Percentiles rank a stretch among this genome's conserved stretches.
phyloP scores from a whole-genome alignment of 2,888 invertebrate genomes.

The Nowickia ferox region DNA sequence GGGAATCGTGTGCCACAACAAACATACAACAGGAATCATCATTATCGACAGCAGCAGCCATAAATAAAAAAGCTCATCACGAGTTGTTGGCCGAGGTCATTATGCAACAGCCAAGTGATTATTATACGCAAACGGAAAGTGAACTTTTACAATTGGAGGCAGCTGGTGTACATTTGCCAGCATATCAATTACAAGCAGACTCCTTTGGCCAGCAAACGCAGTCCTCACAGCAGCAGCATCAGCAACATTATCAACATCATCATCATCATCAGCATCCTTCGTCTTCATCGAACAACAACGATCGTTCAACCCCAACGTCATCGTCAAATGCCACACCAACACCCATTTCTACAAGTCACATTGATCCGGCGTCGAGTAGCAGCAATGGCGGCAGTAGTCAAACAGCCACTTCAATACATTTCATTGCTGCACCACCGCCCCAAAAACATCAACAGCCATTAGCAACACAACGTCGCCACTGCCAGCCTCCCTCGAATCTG shows the following conservation, averaged over 20 bases:
- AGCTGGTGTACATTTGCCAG: conserved; percentile 74
- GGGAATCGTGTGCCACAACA: conserved; percentile 39
- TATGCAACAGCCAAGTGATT: conserved; percentile 80
- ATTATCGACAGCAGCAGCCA: conserved; percentile 48
- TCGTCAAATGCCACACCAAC: conserved; percentile 73
- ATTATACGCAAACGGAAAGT: conserved; percentile 82
- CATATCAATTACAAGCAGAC: conserved; percentile 74
- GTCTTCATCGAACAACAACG: conserved; percentile 68
- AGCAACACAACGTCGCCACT: conserved; percentile 76
- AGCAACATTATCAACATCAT: conserved; percentile 55
- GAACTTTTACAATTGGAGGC: conserved; percentile 81
- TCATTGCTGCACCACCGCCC: conserved; percentile 77
- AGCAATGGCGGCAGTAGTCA: conserved; percentile 76
- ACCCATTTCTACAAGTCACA: conserved; percentile 74
- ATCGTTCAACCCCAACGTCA: conserved; percentile 73
- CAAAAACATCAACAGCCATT: too few species aligned
- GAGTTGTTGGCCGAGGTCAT: conserved; percentile 75
- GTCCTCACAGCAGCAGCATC: conserved; percentile 68
- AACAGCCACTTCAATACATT: conserved; percentile 78
- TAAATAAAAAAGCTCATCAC: conserved; percentile 72
- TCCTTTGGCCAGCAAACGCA: conserved; percentile 69
- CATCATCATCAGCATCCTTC: conserved; percentile 53
- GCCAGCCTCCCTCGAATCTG: conserved; percentile 78
- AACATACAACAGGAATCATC: conserved; percentile 30
- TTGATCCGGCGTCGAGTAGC: conserved; percentile 76